Percentiles rank a stretch among this genome's conserved stretches.
These are phyloP conservation scores for Gulo gulo DNA, from an alignment of 2,113 vertebrate genomes.

Conservation along the genomic window DNA sequence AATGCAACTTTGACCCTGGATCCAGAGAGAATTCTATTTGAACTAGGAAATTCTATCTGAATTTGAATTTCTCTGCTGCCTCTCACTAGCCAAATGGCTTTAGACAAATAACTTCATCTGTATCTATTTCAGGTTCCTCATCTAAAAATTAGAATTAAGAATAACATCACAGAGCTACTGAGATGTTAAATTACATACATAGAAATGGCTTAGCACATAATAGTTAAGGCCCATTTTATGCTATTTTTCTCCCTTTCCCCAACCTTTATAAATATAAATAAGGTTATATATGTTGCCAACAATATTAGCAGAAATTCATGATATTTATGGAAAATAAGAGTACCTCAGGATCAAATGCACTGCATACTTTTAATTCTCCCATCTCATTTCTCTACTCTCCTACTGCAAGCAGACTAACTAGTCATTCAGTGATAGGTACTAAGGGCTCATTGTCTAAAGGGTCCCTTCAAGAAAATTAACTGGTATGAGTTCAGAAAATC, in stretches of 20 bases:
- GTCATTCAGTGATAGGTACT: not conserved
- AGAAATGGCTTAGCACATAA: not conserved
- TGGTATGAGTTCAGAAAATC: not conserved
- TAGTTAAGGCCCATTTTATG: not conserved
- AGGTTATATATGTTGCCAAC: not conserved
- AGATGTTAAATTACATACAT: not conserved
- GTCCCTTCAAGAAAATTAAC: slow-evolving; percentile 21
- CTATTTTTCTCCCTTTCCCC: not conserved
- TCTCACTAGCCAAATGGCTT: not conserved
- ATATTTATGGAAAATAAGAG: not conserved
- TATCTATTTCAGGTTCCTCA: not conserved
- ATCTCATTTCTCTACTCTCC: not conserved
- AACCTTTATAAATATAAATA: not conserved
- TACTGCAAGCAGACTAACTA: not conserved
- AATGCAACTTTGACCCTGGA: not conserved
- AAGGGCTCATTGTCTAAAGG: not conserved
- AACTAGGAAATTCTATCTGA: not conserved
- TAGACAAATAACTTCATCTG: not conserved
- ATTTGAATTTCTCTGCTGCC: not conserved
- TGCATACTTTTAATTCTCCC: not conserved
- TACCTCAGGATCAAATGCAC: not conserved
- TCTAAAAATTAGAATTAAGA: not conserved
- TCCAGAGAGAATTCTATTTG: not conserved
- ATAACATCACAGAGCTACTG: not conserved
- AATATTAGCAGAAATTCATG: not conserved